These are phyloP conservation scores for Trididemnum miniatum DNA, from an alignment of 23 tunicate genomes.

Conservation along the genomic window DNA sequence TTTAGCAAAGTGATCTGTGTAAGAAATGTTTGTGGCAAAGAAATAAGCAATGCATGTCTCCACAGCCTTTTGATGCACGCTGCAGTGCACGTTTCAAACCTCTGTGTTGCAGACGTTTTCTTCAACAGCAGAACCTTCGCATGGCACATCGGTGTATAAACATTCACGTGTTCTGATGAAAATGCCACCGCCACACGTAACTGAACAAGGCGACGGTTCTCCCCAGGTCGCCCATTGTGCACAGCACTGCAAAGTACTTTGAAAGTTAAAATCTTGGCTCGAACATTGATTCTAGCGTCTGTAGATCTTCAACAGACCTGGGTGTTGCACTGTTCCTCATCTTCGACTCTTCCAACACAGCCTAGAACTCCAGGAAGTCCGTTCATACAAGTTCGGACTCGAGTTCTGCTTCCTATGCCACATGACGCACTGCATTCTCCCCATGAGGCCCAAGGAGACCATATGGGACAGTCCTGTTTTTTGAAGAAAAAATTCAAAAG, in stretches of 20 bases:
- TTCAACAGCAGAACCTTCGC: constrained; percentile 8
- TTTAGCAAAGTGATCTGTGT: no score
- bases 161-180: constrained; percentile 20
- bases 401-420: constrained; percentile 28
- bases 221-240: constrained; percentile 50
- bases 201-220: constrained; percentile 30
- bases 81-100: constrained; percentile 49
- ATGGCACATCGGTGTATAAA: neutral
- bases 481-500: no score
- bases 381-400: constrained; percentile 22
- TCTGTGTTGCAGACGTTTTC: constrained; percentile 17
- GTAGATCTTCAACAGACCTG: constrained; percentile 35
- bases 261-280: neutral
- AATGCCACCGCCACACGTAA: constrained; percentile 57
- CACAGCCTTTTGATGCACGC: no score
- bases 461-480: constrained; percentile 49
- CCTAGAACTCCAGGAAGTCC: constrained; percentile 60
- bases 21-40: no score
- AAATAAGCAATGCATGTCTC: no score
- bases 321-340: constrained; percentile 47
- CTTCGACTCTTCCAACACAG: constrained; percentile 41
- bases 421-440: constrained; percentile 46
- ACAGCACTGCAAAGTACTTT: constrained; percentile 48
- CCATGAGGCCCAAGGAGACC: constrained; percentile 52
- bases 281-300: no score